Evolutionary conservation across 2,113 vertebrate genomes (phyloP), one percentile per base, ranked within the genome.

Genomic region (Macquaria ambigua): DNA sequence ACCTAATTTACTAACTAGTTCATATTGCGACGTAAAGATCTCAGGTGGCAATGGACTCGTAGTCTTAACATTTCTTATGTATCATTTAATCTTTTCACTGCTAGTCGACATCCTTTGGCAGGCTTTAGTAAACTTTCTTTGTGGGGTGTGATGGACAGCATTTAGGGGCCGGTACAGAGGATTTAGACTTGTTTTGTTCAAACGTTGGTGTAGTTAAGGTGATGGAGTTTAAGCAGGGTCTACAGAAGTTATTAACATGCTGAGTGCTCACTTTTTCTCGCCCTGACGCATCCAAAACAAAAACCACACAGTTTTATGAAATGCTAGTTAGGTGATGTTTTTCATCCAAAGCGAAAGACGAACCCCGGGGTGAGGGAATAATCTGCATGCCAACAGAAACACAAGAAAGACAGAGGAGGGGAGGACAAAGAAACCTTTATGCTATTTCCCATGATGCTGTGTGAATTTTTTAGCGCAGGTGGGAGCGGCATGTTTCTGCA

Each of bases 401-500:
- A 77, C 12, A 14, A 58, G 46, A 80, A 9, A 23, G 31, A 16
- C 25, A 11, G 37, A 75, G 0, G 18, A 48, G 25, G 34, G 39
- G 14, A 52, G 50, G 14, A 55, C 20, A n/a, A 21, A 48, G 28
- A 25, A 25, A 25, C 25, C 37, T 52, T 23, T 5, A 23, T 16
- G 62, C 61, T 23, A 3, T 74, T 31, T 69, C 67, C 46, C 77
- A 56, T 5, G 46, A 25, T 31, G 74, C 39, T 0, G 3, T 74
- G 75, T 74, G 69, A 73, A 77, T 81, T 85, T 84, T 81, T 3
- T 5, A 77, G 52, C 2, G 3, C 62, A 55, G 66, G 46, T 61
- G 76, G 82, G 56, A 77, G 43, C n/a, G 12, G 46, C 21, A 0
- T 10, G 41, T 82, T 81, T 61, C 83, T 80, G 76, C 87, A 77